Evolutionary conservation across 2,797 vertebrate species (phyloP).

Genomic region (Tragelaphus oryx): DNA sequence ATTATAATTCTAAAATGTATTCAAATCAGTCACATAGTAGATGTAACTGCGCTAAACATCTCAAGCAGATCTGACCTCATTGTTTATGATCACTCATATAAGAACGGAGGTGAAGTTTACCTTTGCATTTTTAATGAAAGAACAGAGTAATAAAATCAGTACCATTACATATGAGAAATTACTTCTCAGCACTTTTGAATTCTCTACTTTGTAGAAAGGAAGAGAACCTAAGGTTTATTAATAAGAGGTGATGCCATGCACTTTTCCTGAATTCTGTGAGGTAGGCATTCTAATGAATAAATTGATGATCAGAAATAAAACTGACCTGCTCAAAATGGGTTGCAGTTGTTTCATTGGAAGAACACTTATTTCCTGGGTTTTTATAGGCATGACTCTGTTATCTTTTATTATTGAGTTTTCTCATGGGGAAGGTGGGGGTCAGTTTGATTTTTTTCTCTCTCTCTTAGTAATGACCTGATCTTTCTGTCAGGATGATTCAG

Average conservation of each 20-base stretch:
- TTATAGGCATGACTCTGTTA: not conserved
- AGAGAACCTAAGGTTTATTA: not conserved
- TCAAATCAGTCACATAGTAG: not conserved
- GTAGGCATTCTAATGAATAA: not conserved
- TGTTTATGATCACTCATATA: not conserved
- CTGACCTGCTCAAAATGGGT: not conserved
- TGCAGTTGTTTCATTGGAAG: not conserved
- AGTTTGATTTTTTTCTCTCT: not conserved
- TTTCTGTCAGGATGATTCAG: not conserved
- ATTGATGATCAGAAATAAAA: not conserved
- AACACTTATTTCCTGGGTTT: not conserved
- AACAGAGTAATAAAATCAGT: not conserved
- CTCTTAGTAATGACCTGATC: not conserved
- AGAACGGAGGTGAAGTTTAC: not conserved
- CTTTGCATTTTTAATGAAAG: constrained; percentile 15
- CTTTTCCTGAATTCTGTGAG: not conserved
- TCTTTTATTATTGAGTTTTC: not conserved
- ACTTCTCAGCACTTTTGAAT: not conserved
- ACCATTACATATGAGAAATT: not conserved
- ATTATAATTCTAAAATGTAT: not conserved
- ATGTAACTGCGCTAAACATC: not conserved
- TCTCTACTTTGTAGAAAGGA: not conserved
- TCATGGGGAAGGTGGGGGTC: not conserved
- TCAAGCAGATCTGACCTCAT: not conserved
- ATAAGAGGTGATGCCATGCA: not conserved